Percentiles rank a stretch among this genome's conserved stretches.
Evolutionary conservation across 1,140 invertebrate genomes (phyloP).

Genomic region (Elymnias hypermnestra): DNA sequence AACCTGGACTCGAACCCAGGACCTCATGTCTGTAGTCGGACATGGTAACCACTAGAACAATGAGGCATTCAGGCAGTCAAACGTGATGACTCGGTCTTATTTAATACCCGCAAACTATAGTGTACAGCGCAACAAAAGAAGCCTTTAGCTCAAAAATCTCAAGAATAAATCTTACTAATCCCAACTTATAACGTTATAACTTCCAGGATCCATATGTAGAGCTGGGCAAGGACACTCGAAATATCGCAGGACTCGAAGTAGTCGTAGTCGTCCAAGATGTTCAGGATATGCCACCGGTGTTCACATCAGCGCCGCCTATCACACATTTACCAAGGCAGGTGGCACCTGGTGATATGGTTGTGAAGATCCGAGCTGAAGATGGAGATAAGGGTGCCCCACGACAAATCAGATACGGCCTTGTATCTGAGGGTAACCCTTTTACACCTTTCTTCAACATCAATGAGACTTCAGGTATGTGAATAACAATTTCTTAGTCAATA

Average conservation of each 20-base stretch:
- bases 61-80: too few relatives aligned
- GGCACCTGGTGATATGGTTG: conserved; percentile 79
- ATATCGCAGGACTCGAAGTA: conserved; percentile 88
- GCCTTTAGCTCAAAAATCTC: too few relatives aligned
- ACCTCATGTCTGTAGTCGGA: too few relatives aligned
- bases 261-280: conserved; percentile 89
- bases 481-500: too few relatives aligned
- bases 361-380: conserved; percentile 90
- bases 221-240: conserved; percentile 86
- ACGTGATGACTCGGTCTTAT: too few relatives aligned
- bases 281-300: conserved; percentile 91
- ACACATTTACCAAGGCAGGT: conserved; percentile 82
- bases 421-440: conserved; percentile 89
- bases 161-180: too few relatives aligned
- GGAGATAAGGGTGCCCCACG: conserved; percentile 90
- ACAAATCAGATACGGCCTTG: conserved; percentile 87
- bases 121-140: too few relatives aligned
- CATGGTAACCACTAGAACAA: too few relatives aligned
- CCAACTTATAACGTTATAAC: background rate
- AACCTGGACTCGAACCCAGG: too few relatives aligned
- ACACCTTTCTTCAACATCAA: conserved; percentile 90
- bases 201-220: conserved; percentile 90
- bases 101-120: too few relatives aligned
- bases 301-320: conserved; percentile 87
- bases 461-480: conserved; percentile 84